Evolutionary conservation across 1,140 invertebrate genomes (phyloP), one percentile per base, ranked within the genome.

Genomic region (Cryptotermes secundus): DNA sequence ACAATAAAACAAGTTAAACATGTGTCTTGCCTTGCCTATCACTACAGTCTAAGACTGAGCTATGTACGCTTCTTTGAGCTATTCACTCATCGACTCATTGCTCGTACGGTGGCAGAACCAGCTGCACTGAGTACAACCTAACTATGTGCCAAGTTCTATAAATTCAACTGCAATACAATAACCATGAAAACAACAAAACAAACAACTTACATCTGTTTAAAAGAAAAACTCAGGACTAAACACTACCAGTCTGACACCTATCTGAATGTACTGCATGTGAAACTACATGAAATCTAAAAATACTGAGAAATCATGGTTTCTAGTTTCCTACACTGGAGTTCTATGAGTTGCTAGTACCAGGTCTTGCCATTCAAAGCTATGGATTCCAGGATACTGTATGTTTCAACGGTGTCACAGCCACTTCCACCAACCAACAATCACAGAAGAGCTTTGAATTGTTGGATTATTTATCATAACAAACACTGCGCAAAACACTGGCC

Each of bases 331-430:
- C 9, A 3, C 31, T 31, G n/a, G 7, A 72, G 59, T 72, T 31
- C 59, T 72, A 72, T 14, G 59, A n/a, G 4, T 31, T n/a, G 26
- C 59, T 72, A 72, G 3, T 72, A 72, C 59, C 59, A 72, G 59
- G 59, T 72, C 59, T 72, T n/a, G 14, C 59, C 59, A 31, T n/a
- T 72, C 59, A 72, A n/a, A 31, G n/a, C 26, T 72, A 72, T 16
- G 59, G 59, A 72, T 72, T 72, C 26, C 0, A 72, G 59, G 53
- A 59, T 14, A 72, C 31, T 72, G n/a, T 72, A 72, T 72, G 7
- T 72, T 72, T 72, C 59, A 72, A 72, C 59, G 3, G 59, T n/a
- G 26, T 72, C 59, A 72, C 59, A 72, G 59, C 59, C 59, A 72
- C 59, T 7, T n/a, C 59, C 59, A n/a, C 59, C n/a, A 72, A 26